Percentiles rank a stretch among this genome's conserved stretches.
phyloP scores from a whole-genome alignment of 2,888 invertebrate species.

The Oscheius myriophilus region DNA sequence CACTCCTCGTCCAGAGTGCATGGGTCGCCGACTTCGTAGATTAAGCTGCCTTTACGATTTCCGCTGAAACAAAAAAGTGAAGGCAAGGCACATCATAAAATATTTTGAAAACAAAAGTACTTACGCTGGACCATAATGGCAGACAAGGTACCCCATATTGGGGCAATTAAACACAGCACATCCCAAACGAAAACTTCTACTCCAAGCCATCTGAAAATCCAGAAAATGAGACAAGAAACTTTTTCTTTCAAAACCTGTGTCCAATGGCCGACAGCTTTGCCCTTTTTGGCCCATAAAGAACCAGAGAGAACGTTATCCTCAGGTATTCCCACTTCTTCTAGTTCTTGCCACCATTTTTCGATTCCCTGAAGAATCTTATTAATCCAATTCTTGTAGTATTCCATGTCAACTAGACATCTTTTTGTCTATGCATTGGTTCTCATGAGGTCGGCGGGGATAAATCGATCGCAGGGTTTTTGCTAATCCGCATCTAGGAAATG shows the following conservation, averaged over 20 bases:
- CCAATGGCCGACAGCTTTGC: constrained; percentile 52
- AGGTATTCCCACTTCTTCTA: constrained; percentile 50
- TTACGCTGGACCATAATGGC: constrained; percentile 53
- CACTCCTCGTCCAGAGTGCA: constrained; percentile 41
- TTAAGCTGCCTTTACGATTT: constrained; percentile 42
- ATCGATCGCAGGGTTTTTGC: too few species aligned
- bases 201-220: constrained; percentile 55
- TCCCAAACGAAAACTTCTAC: constrained; percentile 44
- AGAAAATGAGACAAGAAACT: background rate
- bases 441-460: too few species aligned
- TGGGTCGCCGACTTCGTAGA: constrained; percentile 47
- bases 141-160: constrained; percentile 51
- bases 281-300: constrained; percentile 47
- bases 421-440: too few species aligned
- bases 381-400: too few species aligned
- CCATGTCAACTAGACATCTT: too few species aligned
- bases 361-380: constrained; percentile 34
- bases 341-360: constrained; percentile 56
- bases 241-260: constrained; percentile 36
- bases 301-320: constrained; percentile 45
- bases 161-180: constrained; percentile 48
- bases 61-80: constrained; percentile 35
- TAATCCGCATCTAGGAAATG: too few species aligned
- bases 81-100: background rate
- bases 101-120: constrained; percentile 5